A percentile compares a stretch with the other conserved stretches of the same genome.
Conservation (phyloP, 2,888 invertebrate species). For the Sthenelais limicola region DNA sequence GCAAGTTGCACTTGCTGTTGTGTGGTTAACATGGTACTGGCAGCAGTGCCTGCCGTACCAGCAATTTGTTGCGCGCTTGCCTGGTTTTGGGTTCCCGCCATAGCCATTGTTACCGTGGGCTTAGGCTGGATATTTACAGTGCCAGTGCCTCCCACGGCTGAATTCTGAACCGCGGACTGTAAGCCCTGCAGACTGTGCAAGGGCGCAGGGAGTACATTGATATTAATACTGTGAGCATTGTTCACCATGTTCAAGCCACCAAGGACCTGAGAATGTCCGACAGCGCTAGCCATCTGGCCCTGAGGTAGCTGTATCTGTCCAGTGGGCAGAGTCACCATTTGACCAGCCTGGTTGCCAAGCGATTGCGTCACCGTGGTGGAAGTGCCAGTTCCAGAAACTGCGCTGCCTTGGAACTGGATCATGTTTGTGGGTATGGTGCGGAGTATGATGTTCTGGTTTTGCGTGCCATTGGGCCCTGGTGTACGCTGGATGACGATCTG, state of each 20-base stretch:
- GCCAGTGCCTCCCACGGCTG: neutral
- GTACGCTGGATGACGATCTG: constrained; percentile 61
- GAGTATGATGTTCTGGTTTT: constrained; percentile 39
- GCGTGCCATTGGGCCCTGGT: constrained; percentile 38
- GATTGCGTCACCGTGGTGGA: constrained; percentile 1
- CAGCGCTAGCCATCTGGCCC: constrained; percentile 21
- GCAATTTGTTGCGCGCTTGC: neutral
- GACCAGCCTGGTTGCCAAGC: neutral
- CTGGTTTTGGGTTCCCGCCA: too few species aligned
- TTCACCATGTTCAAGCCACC: constrained; percentile 37
- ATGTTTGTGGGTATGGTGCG: constrained; percentile 37
- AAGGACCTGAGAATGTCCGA: constrained; percentile 38
- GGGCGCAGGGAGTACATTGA: constrained; percentile 37
- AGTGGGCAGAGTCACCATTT: neutral
- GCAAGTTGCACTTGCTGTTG: constrained; percentile 39
- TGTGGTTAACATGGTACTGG: too few species aligned
- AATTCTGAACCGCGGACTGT: constrained; percentile 10
- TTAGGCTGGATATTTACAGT: constrained; percentile 27
- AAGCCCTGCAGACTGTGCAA: constrained; percentile 15
- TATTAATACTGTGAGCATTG: constrained; percentile 28
- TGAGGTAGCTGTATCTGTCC: constrained; percentile 17
- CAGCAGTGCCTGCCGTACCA: too few species aligned
- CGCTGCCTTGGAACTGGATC: constrained; percentile 29
- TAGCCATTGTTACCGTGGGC: too few species aligned
- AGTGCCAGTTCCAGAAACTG: neutral